phyloP scores from a whole-genome alignment of 2,888 invertebrate species.

The Protonemura montana region DNA sequence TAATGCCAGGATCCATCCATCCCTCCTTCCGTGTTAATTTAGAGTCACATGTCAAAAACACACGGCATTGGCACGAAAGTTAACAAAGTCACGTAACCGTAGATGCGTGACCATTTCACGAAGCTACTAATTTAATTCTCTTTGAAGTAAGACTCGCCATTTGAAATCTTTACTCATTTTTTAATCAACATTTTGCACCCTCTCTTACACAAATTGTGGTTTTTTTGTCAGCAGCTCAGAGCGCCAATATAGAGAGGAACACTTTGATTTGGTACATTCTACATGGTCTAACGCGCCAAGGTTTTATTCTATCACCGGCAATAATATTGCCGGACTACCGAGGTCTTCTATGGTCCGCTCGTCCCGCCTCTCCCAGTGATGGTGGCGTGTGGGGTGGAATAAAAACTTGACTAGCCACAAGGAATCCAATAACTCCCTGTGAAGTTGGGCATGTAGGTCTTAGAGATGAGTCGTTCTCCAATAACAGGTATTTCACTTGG shows the following conservation, averaged over 20 bases:
- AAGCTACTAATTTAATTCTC: not conserved
- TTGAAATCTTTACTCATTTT: not conserved
- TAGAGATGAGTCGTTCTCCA: conserved; percentile 8
- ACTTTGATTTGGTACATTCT: not conserved
- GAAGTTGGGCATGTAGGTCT: not conserved
- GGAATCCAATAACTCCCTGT: conserved; percentile 39
- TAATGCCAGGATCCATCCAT: not conserved
- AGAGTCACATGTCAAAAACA: not conserved
- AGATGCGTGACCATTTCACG: not conserved
- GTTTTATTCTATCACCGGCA: conserved; percentile 14
- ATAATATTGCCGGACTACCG: not conserved
- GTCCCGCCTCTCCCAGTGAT: not conserved
- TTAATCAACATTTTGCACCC: not conserved
- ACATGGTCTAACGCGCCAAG: not conserved
- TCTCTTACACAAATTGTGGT: not conserved
- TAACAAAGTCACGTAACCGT: not conserved
- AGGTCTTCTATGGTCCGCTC: not conserved
- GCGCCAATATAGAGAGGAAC: not conserved
- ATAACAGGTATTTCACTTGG: conserved; percentile 35
- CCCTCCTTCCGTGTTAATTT: not conserved
- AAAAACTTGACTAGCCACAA: conserved; percentile 36
- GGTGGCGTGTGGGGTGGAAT: not conserved
- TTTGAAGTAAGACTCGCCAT: not conserved
- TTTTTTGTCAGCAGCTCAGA: not conserved
- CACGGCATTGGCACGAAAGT: not conserved